Conservation (phyloP, 1,140 invertebrate genomes). For the Vanessa tameamea region DNA sequence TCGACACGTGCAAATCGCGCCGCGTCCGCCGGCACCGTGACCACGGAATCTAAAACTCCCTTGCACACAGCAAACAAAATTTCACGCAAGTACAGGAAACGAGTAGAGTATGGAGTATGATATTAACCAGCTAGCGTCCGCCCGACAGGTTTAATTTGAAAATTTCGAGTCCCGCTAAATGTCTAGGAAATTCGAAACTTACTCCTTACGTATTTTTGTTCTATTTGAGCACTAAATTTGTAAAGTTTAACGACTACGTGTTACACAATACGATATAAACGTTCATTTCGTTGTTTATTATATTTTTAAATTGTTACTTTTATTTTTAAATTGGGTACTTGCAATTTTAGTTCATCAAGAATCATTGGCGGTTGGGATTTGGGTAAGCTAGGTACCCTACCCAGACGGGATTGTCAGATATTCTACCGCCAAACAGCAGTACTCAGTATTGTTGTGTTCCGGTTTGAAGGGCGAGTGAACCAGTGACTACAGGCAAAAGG, state of each 20-base stretch:
- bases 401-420: no score
- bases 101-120: slow-evolving; percentile 37
- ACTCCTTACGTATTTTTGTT: neutral
- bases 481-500: no score
- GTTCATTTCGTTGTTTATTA: neutral
- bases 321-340: no score
- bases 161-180: slow-evolving; percentile 33
- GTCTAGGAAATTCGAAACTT: slow-evolving; percentile 28
- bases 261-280: neutral
- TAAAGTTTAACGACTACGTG: neutral
- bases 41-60: slow-evolving; percentile 30
- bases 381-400: no score
- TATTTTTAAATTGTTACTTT: no score
- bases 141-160: slow-evolving; percentile 34
- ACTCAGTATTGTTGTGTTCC: no score
- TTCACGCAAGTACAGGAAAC: slow-evolving; percentile 29
- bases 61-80: slow-evolving; percentile 36
- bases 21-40: slow-evolving; percentile 3
- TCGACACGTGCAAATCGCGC: neutral
- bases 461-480: no score
- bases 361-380: no score
- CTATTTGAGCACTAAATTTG: neutral
- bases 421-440: no score
- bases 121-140: slow-evolving; percentile 33
- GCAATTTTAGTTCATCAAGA: no score